Conservation (phyloP, 2,113 vertebrate species). For the Spheniscus mendiculus region DNA sequence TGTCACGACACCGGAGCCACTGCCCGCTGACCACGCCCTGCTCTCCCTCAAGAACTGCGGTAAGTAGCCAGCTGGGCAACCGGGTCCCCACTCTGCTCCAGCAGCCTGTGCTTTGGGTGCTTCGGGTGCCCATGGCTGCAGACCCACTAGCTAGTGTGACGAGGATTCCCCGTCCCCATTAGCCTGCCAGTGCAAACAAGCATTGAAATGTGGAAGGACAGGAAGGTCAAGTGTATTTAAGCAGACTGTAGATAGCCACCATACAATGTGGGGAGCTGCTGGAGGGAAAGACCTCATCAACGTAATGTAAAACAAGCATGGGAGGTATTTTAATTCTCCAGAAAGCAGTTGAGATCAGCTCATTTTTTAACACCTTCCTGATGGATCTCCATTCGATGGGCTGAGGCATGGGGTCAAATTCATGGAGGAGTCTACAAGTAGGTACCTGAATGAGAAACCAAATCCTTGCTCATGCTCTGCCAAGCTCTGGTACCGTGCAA, state of each 20-base stretch:
- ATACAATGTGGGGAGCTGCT: accelerated
- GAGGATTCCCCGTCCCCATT: accelerated
- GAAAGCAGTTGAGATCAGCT: neutral
- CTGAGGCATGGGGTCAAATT: neutral
- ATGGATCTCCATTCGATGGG: accelerated
- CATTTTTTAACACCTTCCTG: neutral
- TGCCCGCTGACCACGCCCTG: slow-evolving; percentile 88
- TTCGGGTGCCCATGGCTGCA: accelerated
- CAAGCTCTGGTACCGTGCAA: neutral
- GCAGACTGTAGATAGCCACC: neutral
- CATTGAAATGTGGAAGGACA: neutral
- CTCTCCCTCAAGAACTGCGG: slow-evolving; percentile 93
- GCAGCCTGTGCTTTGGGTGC: accelerated
- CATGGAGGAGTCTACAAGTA: neutral
- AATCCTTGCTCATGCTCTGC: neutral
- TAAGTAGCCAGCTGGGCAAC: slow-evolving; percentile 31
- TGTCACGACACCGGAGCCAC: slow-evolving; percentile 90
- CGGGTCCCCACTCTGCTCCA: accelerated
- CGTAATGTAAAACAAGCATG: accelerated
- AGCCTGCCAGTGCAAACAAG: accelerated
- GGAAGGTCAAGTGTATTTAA: accelerated
- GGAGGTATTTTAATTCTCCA: neutral
- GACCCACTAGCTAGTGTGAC: accelerated
- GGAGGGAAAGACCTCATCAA: neutral
- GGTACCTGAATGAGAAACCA: neutral